These are phyloP conservation scores for Acronicta leporina DNA, from an alignment of 2,888 invertebrate genomes.

Conservation along the genomic window DNA sequence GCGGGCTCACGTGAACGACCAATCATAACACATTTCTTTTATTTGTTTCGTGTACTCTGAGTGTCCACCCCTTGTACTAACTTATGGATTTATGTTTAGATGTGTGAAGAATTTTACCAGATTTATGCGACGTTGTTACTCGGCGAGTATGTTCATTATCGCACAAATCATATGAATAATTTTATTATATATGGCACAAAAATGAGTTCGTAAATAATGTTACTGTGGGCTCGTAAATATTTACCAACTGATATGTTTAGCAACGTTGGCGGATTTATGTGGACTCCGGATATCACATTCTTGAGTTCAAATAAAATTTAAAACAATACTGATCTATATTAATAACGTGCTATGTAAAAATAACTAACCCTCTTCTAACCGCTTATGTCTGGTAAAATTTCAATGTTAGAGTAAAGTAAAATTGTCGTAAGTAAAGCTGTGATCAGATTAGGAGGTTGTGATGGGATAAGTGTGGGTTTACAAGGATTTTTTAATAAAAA, in stretches of 20 bases:
- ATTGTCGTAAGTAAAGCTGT: conserved; percentile 82
- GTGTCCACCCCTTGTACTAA: conserved; percentile 40
- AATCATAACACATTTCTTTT: too few species aligned
- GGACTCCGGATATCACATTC: too few species aligned
- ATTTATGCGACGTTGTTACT: conserved; percentile 17
- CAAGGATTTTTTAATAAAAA: conserved; percentile 71
- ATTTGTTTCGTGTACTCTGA: conserved; percentile 3
- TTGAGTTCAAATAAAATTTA: too few species aligned
- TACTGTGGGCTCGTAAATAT: too few species aligned
- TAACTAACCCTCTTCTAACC: background rate
- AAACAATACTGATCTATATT: too few species aligned
- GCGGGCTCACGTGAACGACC: too few species aligned
- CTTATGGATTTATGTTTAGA: conserved; percentile 53
- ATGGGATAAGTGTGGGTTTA: conserved; percentile 74
- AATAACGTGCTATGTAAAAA: too few species aligned
- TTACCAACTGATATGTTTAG: too few species aligned
- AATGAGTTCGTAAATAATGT: background rate
- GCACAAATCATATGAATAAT: conserved; percentile 25
- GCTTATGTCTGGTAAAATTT: conserved; percentile 55
- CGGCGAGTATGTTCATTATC: background rate
- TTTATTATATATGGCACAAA: background rate
- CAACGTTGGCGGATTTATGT: too few species aligned
- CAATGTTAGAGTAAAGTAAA: conserved; percentile 63
- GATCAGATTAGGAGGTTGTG: conserved; percentile 87
- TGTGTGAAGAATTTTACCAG: conserved; percentile 44